Percentiles rank a stretch among this genome's conserved stretches.
phyloP scores from a whole-genome alignment of 1,140 invertebrate genomes.

The Phthorimaea operculella region DNA sequence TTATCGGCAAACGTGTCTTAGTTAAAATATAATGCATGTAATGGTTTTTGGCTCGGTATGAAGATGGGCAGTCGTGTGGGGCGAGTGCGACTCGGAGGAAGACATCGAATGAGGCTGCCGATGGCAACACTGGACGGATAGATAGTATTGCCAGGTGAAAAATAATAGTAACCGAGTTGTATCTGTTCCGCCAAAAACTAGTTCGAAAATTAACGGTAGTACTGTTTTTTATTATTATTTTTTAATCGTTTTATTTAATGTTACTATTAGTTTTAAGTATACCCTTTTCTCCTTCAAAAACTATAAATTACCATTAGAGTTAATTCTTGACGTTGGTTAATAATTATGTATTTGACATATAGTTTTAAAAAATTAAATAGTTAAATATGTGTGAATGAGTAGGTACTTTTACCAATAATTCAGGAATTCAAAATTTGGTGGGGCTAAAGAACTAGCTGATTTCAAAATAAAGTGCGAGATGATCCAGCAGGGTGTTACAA shows the following conservation, averaged over 20 bases:
- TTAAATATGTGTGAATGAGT: conserved; percentile 28
- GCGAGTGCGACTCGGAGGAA: background rate
- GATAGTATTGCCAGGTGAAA: background rate
- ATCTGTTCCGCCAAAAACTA: conserved; percentile 17
- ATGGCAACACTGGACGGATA: background rate
- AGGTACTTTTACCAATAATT: background rate
- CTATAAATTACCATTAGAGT: conserved; percentile 57
- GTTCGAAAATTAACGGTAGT: conserved; percentile 25
- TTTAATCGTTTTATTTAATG: conserved; percentile 55
- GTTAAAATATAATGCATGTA: background rate
- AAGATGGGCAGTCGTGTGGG: background rate
- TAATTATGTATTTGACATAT: conserved; percentile 45
- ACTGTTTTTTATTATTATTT: conserved; percentile 38
- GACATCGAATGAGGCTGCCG: background rate
- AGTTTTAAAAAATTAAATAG: conserved; percentile 34
- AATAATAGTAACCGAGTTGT: background rate
- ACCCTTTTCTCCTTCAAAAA: conserved; percentile 34
- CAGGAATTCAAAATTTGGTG: no score
- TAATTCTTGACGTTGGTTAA: conserved; percentile 55
- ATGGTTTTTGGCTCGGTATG: background rate
- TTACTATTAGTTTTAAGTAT: conserved; percentile 61
- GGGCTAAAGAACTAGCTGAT: no score
- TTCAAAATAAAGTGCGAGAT: no score
- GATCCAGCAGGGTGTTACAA: no score
- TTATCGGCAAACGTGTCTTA: conserved; percentile 18